Base-by-base conservation (phyloP, 2,113 vertebrate species). In the Recurvirostra avosetta region DNA sequence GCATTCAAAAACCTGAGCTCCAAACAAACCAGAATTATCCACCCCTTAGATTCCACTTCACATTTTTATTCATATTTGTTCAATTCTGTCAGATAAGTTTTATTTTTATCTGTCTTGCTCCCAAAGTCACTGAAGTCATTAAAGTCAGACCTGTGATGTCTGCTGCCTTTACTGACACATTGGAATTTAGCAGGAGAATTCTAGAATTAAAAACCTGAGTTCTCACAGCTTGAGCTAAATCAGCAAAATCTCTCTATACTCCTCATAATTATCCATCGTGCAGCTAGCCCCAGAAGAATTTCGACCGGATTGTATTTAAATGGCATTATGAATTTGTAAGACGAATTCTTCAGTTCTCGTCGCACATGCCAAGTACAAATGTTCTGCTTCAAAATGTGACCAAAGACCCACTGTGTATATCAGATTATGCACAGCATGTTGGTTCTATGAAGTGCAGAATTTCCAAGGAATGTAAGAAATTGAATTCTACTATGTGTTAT, bases 71-170 rank as follows among this genome's bases (percentile, higher is more conserved):
- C 75, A 2, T 75, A 65, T 88, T 73, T 88, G 10, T 66, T 80
- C 70, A 50, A 52, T 82, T 76, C 75, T 72, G 17, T 52, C 45
- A 63, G 36, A 23, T 34, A 49, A 53, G 15, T 67, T 87, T 88
- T 75, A 85, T 58, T 92, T 95, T 85, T 82, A 65, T 25, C 70
- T 43, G 53, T 55, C 61, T 82, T 79, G 61, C 49, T 92, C 77
- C 66, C 93, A 93, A 82, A 95, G 93, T 32, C 73, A 63, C 68
- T 56, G 61, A 85, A 93, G 87, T 85, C 73, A 90, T 93, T 90
- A 68, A 94, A 79, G 22, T 49, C 56, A 90, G 73, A 58, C 36
- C 66, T 72, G 62, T 19, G 61, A 83, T 53, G 25, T 68, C 74
- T 90, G 77, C 66, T 93, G 45, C 67, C 34, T 70, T 75, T 65